Evolutionary conservation across 2,888 invertebrate species (phyloP).

Genomic region (Eulithis testata): DNA sequence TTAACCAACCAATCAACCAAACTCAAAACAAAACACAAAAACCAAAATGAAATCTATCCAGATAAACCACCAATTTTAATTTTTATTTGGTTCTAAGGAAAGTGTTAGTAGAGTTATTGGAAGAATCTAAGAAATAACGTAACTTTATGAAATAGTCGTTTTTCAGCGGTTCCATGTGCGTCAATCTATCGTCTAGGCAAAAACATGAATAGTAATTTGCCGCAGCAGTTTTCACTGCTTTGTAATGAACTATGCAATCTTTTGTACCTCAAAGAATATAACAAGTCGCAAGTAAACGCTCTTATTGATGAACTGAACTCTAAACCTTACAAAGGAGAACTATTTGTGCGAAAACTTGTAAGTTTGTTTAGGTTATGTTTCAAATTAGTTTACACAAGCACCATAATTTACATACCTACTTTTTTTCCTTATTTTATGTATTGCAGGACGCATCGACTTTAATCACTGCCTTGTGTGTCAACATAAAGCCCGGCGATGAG

Average conservation of each 20-base stretch:
- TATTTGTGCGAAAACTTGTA: conserved; percentile 77
- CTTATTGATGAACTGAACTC: conserved; percentile 86
- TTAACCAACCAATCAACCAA: neutral
- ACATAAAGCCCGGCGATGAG: conserved; percentile 77
- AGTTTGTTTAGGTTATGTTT: conserved; percentile 49
- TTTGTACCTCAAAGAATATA: conserved; percentile 69
- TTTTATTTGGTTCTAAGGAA: neutral
- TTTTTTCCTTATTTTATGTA: neutral
- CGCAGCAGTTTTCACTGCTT: conserved; percentile 63
- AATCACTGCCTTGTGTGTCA: conserved; percentile 64
- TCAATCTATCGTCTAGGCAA: neutral
- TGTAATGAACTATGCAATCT: conserved; percentile 69
- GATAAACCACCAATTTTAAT: neutral
- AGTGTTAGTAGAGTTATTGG: neutral
- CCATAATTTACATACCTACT: too few relatives aligned
- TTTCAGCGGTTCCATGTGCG: neutral
- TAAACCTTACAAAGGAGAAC: conserved; percentile 82
- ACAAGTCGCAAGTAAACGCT: conserved; percentile 77
- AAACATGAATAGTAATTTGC: conserved; percentile 53
- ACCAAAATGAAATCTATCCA: neutral
- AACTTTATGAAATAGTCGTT: neutral
- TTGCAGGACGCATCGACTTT: conserved; percentile 70
- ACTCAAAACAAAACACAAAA: neutral
- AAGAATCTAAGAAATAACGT: neutral
- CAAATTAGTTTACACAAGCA: too few relatives aligned